phyloP scores from a whole-genome alignment of 2,888 invertebrate genomes.

The Homarus gammarus region DNA sequence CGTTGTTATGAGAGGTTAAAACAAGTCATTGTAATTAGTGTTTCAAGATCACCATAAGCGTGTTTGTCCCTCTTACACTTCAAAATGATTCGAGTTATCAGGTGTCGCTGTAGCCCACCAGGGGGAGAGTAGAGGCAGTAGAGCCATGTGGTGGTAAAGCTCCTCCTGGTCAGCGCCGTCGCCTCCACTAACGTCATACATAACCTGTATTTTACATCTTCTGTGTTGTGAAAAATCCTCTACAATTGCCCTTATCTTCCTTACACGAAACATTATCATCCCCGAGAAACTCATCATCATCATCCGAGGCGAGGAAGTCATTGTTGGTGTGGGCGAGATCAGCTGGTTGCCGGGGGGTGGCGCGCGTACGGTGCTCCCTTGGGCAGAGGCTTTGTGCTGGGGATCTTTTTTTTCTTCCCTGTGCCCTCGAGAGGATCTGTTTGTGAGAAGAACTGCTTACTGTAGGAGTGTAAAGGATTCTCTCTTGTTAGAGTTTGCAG shows the following conservation, averaged over 20 bases:
- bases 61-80: no score
- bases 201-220: neutral
- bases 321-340: neutral
- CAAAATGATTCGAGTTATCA: no score
- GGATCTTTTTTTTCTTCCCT: neutral
- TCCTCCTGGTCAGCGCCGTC: no score
- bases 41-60: no score
- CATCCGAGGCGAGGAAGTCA: neutral
- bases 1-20: no score
- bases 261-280: neutral
- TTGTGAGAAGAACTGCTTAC: neutral
- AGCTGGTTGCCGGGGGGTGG: slow-evolving; percentile 44
- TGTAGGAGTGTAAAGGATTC: no score
- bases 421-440: neutral
- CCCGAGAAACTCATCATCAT: neutral
- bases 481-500: no score
- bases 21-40: no score
- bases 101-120: no score
- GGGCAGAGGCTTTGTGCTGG: slow-evolving; percentile 19
- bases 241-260: neutral
- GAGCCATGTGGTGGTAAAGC: no score
- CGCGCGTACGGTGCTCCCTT: neutral
- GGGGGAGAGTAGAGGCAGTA: no score
- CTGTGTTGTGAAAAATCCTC: neutral
- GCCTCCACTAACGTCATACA: neutral